These are phyloP conservation scores for Numida meleagris DNA, from an alignment of 2,113 vertebrate species.

Conservation along the genomic window DNA sequence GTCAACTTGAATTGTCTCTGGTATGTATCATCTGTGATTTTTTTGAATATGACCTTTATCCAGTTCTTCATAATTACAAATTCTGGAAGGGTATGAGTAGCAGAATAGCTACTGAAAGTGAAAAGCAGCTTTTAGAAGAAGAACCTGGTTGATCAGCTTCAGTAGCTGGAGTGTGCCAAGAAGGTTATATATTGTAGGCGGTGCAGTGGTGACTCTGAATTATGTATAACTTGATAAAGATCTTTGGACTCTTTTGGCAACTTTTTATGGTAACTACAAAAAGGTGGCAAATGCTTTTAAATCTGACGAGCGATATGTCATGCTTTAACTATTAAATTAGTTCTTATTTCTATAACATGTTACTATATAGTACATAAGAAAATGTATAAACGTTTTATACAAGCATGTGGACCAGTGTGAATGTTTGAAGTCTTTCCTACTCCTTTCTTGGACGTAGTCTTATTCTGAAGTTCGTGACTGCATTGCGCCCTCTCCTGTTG, in stretches of 20 bases:
- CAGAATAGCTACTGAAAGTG: neutral
- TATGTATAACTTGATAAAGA: neutral
- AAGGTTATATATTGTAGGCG: accelerated
- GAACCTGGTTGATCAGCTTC: neutral
- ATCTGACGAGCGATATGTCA: neutral
- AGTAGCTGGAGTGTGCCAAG: neutral
- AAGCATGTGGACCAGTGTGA: neutral
- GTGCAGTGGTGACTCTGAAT: neutral
- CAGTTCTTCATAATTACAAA: neutral
- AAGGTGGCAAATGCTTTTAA: neutral
- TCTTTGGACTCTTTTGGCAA: neutral
- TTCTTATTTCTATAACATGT: neutral
- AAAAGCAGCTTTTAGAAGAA: neutral
- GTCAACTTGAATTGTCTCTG: neutral
- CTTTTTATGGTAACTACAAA: neutral
- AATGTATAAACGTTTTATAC: neutral
- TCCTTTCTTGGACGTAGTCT: neutral
- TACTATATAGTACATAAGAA: neutral
- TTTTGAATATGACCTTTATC: neutral
- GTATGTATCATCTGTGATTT: neutral
- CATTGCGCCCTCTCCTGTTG: slow-evolving; percentile 39
- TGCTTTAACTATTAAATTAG: neutral
- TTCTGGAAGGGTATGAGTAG: neutral
- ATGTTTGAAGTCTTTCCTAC: neutral
- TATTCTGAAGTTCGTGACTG: neutral